Conservation (phyloP, 2,113 vertebrate species). For the Serilophus lunatus region DNA sequence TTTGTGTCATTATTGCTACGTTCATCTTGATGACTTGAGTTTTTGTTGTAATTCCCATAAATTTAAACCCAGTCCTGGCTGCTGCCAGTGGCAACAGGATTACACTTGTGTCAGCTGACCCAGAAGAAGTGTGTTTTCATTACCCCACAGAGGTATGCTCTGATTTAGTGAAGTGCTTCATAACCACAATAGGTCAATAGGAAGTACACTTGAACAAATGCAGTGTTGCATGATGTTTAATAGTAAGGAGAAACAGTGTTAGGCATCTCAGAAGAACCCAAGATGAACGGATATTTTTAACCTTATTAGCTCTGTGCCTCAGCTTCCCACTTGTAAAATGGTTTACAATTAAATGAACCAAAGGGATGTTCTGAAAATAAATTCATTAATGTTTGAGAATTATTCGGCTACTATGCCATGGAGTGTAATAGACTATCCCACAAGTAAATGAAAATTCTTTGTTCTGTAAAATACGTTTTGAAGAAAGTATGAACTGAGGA, state of each 20-base stretch:
- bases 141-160: slow-evolving; percentile 35
- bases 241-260: neutral
- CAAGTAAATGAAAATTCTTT: slow-evolving; percentile 15
- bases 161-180: slow-evolving; percentile 43
- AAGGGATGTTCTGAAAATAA: slow-evolving; percentile 50
- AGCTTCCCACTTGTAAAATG: slow-evolving; percentile 54
- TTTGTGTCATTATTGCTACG: neutral
- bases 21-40: neutral
- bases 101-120: slow-evolving; percentile 10
- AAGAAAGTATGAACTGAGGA: neutral
- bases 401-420: slow-evolving; percentile 7
- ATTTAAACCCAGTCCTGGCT: neutral
- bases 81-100: slow-evolving; percentile 24
- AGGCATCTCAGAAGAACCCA: slow-evolving; percentile 31
- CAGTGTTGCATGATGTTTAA: neutral
- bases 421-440: slow-evolving; percentile 1
- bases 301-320: slow-evolving; percentile 66
- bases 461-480: neutral
- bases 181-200: slow-evolving; percentile 49
- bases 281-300: slow-evolving; percentile 52
- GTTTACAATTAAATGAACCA: slow-evolving; percentile 61
- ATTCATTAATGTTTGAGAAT: slow-evolving; percentile 60
- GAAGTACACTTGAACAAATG: slow-evolving; percentile 43
- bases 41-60: slow-evolving; percentile 33
- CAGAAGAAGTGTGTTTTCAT: slow-evolving; percentile 28